Base-by-base conservation (phyloP, 2,113 vertebrate genomes). In the Manacus vitellinus region DNA sequence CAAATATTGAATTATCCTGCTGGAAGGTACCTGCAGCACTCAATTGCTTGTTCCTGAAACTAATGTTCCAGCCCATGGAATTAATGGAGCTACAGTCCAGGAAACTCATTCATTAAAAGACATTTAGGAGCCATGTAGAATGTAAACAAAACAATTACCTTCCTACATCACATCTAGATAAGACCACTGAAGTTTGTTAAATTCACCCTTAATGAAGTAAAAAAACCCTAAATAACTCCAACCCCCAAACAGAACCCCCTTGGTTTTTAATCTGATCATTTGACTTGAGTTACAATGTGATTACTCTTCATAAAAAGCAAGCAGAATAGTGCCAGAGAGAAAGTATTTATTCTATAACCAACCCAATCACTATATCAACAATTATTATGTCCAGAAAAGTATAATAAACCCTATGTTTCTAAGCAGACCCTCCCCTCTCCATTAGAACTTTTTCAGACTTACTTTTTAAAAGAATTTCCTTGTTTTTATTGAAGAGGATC, bases 391-490 rank as follows among this genome's bases (percentile, higher is more conserved):
- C 35, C 8, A 84, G 54, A 31, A 58, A 59, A 75, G 27, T 12
- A 3, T 1, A 55, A 47, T 10, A 49, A 82, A 54, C 1, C 3
- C 2, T 2, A 1, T 2, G 0, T 39, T 74, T 49, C 31, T 35
- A 41, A 79, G 67, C n/a, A 54, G 47, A 21, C 4, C 13, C 17
- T 58, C 27, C 37, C 9, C 19, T 67, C 47, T 54, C 47, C 8
- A 2, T 25, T 46, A 66, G 33, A 74, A 20, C 4, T 51, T 15
- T 6, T 1, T 31, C 67, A 83, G 30, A 24, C 2, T 65, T 18
- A 6, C 2, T 72, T 49, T 54, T 23, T 61, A 9, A 11, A 61
- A 67, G 37, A 43, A 30, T 52, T 58, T 9, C 35, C 37, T 49
- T 46, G 15, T 7, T 44, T 74, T 54, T 24, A 47, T 5, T 12